Evolutionary conservation across 2,797 vertebrate genomes (phyloP).

Genomic region (Myiotriccus ornatus): DNA sequence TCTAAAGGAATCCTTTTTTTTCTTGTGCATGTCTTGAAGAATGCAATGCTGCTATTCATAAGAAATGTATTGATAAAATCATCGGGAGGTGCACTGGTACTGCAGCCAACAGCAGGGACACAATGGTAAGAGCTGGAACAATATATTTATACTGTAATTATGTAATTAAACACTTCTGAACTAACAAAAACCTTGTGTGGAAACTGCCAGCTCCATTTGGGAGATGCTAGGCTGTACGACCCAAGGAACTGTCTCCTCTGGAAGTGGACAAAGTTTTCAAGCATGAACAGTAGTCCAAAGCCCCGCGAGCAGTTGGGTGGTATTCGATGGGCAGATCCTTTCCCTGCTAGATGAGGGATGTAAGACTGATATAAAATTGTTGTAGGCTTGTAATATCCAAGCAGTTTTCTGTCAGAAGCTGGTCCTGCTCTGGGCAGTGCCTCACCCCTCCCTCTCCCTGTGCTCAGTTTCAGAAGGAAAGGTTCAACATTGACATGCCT

Average conservation of each 20-base stretch:
- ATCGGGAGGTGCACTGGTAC: slow-evolving; percentile 95
- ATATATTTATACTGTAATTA: neutral
- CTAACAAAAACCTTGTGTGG: neutral
- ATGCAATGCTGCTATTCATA: slow-evolving; percentile 98
- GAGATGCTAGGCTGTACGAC: neutral
- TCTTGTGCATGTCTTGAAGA: slow-evolving; percentile 76
- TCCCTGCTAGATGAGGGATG: neutral
- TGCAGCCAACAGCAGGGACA: slow-evolving; percentile 92
- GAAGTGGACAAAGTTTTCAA: neutral
- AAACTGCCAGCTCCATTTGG: neutral
- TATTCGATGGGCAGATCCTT: neutral
- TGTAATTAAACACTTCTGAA: neutral
- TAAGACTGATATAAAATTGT: neutral
- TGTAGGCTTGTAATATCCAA: neutral
- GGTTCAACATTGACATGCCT: slow-evolving; percentile 97
- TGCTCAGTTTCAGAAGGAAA: slow-evolving; percentile 94
- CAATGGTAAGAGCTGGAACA: slow-evolving; percentile 75
- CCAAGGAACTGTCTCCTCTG: neutral
- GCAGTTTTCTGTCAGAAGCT: neutral
- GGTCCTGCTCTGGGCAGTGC: neutral
- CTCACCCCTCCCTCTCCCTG: neutral
- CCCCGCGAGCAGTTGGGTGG: neutral
- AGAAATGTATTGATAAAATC: slow-evolving; percentile 96
- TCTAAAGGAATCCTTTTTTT: neutral
- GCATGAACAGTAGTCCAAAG: neutral